A percentile compares a stretch with the other conserved stretches of the same genome.
Conservation (phyloP, 2,113 vertebrate species). For the Otus sunia region DNA sequence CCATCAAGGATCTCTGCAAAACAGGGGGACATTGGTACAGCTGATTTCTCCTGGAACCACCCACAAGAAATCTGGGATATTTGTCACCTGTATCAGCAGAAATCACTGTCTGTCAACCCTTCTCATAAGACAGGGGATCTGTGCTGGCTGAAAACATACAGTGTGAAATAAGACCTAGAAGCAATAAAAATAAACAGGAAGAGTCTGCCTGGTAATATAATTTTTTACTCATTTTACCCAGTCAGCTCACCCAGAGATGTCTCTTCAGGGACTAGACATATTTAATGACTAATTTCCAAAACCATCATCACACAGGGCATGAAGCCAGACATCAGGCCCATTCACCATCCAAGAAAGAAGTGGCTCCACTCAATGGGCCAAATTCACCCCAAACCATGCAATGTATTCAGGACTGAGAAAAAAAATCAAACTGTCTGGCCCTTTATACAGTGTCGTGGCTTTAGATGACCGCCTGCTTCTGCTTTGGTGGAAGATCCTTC, state of each 20-base stretch:
- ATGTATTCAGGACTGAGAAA: background rate
- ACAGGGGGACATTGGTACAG: rapidly evolving
- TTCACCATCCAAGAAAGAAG: background rate
- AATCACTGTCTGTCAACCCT: background rate
- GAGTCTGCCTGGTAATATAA: background rate
- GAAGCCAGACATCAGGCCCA: background rate
- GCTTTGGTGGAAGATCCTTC: background rate
- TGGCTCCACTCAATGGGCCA: rapidly evolving
- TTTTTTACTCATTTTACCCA: background rate
- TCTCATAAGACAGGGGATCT: background rate
- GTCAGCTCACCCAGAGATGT: background rate
- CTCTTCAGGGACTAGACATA: background rate
- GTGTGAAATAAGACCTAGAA: background rate
- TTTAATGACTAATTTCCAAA: background rate
- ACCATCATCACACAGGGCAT: rapidly evolving
- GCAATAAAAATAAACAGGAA: background rate
- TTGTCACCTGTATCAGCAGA: background rate
- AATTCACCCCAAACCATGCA: background rate
- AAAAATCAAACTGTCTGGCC: background rate
- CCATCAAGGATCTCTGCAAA: background rate
- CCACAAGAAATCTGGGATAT: background rate
- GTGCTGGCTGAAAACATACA: background rate
- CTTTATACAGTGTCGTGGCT: background rate
- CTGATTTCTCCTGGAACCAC: background rate
- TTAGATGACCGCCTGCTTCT: background rate